These are phyloP conservation scores for Cepphus grylle DNA, from an alignment of 2,113 vertebrate species.

Conservation along the genomic window DNA sequence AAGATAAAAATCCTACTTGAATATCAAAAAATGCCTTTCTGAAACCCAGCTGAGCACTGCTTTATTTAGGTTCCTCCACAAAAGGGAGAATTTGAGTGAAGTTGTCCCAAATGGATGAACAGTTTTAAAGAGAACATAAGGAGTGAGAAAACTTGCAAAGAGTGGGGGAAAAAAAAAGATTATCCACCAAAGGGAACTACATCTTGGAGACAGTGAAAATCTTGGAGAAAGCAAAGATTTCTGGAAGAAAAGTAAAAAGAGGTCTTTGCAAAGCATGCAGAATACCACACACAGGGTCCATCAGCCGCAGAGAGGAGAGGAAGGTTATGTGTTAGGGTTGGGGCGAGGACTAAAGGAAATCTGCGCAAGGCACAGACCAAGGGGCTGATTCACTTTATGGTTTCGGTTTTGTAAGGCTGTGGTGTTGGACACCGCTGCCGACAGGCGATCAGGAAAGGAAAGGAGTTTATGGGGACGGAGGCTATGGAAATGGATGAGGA, in stretches of 20 bases:
- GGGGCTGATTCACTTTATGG: no score
- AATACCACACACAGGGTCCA: accelerated
- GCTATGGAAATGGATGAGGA: not conserved
- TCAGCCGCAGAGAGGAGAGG: not conserved
- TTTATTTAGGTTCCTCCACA: not conserved
- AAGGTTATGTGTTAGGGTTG: no score
- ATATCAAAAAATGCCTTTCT: not conserved
- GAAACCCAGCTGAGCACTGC: not conserved
- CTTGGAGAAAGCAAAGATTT: not conserved
- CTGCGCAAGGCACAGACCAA: not conserved
- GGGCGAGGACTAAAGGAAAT: not conserved
- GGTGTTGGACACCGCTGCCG: not conserved
- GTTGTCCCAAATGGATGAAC: not conserved
- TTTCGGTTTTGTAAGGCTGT: no score
- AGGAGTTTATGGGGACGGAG: not conserved
- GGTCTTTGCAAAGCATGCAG: not conserved
- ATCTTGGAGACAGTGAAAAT: not conserved
- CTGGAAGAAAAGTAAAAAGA: not conserved
- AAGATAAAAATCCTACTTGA: not conserved
- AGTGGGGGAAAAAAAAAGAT: not conserved
- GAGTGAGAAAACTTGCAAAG: not conserved
- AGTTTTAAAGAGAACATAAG: not conserved
- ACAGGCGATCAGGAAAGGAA: not conserved
- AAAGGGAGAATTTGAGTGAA: not conserved
- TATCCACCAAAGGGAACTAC: not conserved